Percentiles rank a stretch among this genome's conserved stretches.
Evolutionary conservation across 2,113 vertebrate species (phyloP).

Genomic region (Glaucomys volans): DNA sequence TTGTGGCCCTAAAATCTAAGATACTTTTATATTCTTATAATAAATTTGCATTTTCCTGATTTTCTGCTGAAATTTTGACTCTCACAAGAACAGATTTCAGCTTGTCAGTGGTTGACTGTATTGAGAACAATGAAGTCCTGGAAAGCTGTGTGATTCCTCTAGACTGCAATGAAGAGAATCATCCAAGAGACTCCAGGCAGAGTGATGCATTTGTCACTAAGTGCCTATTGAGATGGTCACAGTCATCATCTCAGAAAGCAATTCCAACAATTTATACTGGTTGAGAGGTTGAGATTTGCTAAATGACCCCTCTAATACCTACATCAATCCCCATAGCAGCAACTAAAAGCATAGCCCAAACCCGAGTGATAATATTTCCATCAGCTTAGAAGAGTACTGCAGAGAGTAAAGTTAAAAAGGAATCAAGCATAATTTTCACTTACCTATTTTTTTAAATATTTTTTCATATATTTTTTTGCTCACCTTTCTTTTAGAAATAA

Average conservation of each 20-base stretch:
- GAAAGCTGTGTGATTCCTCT: not conserved
- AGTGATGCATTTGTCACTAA: not conserved
- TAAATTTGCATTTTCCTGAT: not conserved
- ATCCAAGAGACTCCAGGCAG: not conserved
- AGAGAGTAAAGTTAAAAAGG: not conserved
- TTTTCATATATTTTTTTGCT: too few species aligned
- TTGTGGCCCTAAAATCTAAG: not conserved
- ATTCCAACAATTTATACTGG: not conserved
- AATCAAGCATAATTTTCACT: not conserved
- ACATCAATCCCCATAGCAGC: not conserved
- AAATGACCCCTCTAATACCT: not conserved
- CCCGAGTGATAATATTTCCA: not conserved
- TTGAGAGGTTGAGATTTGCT: not conserved
- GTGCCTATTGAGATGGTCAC: not conserved
- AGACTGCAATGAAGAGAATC: not conserved
- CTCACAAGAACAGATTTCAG: not conserved
- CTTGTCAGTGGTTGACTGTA: not conserved
- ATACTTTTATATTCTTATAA: not conserved
- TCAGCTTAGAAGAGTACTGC: not conserved
- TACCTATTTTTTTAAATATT: not conserved
- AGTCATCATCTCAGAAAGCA: conserved; percentile 1
- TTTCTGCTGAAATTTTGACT: not conserved
- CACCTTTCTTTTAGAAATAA: conserved; percentile 17
- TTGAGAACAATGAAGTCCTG: not conserved
- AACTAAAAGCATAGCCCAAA: not conserved